These are phyloP conservation scores for Ranitomeya variabilis DNA, from an alignment of 2,113 vertebrate species.

Conservation along the genomic window DNA sequence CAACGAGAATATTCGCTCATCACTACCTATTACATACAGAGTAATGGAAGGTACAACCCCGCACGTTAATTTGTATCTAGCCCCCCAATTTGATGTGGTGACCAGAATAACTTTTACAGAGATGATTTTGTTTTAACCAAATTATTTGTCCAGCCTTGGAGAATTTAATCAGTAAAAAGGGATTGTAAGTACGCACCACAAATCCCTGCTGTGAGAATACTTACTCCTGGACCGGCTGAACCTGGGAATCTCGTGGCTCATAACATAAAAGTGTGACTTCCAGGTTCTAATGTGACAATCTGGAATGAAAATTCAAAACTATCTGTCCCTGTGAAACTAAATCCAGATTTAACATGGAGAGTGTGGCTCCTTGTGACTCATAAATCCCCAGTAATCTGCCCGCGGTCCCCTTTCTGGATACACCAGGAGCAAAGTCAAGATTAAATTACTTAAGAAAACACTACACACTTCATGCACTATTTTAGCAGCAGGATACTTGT, in stretches of 20 bases:
- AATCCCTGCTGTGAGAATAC: conserved; percentile 29
- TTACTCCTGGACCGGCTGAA: neutral
- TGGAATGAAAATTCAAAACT: neutral
- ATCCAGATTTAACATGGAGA: neutral
- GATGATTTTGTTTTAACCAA: conserved; percentile 14
- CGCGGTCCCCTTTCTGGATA: conserved; percentile 5
- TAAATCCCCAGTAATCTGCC: neutral
- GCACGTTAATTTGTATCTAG: neutral
- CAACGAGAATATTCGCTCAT: too few species aligned
- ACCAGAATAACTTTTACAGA: neutral
- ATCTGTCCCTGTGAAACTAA: neutral
- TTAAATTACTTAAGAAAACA: conserved; percentile 41
- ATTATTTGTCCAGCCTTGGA: conserved; percentile 4
- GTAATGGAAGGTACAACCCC: neutral
- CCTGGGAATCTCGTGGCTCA: conserved; percentile 32
- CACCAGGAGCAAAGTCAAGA: conserved; percentile 14
- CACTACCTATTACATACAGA: neutral
- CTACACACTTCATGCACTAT: conserved; percentile 29
- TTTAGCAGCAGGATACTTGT: conserved; percentile 31
- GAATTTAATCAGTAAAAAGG: neutral
- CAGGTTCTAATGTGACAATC: conserved; percentile 3
- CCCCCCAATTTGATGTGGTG: neutral
- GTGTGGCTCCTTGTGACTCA: neutral
- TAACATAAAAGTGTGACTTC: neutral
- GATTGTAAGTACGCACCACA: neutral